phyloP scores from a whole-genome alignment of 2,797 vertebrate genomes.

The Sebastes oblongus region DNA sequence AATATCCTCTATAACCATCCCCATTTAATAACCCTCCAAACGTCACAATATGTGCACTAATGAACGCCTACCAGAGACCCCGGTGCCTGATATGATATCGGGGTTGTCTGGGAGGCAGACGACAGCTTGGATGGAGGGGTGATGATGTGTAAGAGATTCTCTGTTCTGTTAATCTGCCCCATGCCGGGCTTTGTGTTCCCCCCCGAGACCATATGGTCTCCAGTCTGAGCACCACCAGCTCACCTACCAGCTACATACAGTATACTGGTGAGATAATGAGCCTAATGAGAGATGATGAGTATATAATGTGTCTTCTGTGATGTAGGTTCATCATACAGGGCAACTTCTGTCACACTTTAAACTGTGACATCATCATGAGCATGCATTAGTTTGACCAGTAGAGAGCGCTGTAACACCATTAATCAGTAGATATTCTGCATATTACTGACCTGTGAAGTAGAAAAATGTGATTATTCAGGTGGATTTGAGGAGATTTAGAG shows the following conservation, averaged over 20 bases:
- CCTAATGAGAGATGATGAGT: not conserved
- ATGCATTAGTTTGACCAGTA: constrained; percentile 53
- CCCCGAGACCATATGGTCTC: constrained; percentile 71
- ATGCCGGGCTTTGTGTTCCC: constrained; percentile 56
- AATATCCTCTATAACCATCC: not conserved
- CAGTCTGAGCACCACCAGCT: constrained; percentile 44
- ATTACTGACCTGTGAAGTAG: not conserved
- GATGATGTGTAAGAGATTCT: constrained; percentile 69
- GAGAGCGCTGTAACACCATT: constrained; percentile 58
- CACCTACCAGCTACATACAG: constrained; percentile 19
- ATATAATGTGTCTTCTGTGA: not conserved
- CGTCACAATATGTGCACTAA: not conserved
- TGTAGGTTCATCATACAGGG: not conserved
- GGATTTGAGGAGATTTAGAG: too few relatives aligned
- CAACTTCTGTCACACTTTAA: not conserved
- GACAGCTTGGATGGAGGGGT: constrained; percentile 72
- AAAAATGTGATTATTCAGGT: not conserved
- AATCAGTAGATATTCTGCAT: not conserved
- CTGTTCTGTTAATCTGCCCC: constrained; percentile 71
- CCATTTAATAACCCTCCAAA: not conserved
- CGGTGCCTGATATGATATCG: constrained; percentile 5
- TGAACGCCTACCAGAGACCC: too few relatives aligned
- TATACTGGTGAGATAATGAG: constrained; percentile 9
- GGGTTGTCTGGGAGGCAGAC: constrained; percentile 67
- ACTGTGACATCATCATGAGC: not conserved